Evolutionary conservation across 2,113 vertebrate genomes (phyloP).

Genomic region (Apeltes quadracus): DNA sequence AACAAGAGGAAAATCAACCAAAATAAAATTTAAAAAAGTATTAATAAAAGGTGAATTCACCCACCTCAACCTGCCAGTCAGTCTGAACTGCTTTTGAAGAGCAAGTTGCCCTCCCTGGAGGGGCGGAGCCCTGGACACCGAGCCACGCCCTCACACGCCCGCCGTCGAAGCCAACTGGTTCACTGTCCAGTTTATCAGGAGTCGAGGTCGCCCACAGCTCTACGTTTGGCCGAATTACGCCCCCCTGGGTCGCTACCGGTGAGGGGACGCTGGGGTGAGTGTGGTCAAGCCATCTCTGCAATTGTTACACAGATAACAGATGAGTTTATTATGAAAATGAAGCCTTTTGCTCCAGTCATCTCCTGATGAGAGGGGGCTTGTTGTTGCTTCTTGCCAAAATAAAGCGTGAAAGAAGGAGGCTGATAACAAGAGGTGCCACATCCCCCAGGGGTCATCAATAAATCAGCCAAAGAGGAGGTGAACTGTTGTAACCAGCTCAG

Average conservation of each 20-base stretch:
- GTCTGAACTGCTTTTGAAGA: conserved; percentile 74
- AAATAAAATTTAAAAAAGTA: background rate
- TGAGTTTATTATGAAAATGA: background rate
- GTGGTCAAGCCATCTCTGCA: conserved; percentile 16
- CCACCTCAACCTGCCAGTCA: conserved; percentile 34
- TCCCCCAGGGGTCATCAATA: conserved; percentile 37
- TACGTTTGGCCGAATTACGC: background rate
- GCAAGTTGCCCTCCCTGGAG: conserved; percentile 10
- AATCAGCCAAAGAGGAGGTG: conserved; percentile 35
- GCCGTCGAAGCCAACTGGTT: conserved; percentile 67
- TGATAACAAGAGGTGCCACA: conserved; percentile 4
- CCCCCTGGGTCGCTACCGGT: background rate
- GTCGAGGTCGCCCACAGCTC: conserved; percentile 58
- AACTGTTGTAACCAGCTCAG: conserved; percentile 22
- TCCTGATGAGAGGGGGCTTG: background rate
- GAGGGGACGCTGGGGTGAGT: background rate
- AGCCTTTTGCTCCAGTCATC: background rate
- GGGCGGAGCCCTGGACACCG: conserved; percentile 62
- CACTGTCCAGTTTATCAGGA: conserved; percentile 31
- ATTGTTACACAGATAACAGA: conserved; percentile 15
- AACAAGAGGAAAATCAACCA: background rate
- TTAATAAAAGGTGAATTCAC: background rate
- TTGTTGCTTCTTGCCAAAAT: background rate
- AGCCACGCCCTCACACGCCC: conserved; percentile 81
- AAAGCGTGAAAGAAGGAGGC: conserved; percentile 24